Conservation (phyloP, 2,797 vertebrate genomes). For the Amblyopsis hoosieri region DNA sequence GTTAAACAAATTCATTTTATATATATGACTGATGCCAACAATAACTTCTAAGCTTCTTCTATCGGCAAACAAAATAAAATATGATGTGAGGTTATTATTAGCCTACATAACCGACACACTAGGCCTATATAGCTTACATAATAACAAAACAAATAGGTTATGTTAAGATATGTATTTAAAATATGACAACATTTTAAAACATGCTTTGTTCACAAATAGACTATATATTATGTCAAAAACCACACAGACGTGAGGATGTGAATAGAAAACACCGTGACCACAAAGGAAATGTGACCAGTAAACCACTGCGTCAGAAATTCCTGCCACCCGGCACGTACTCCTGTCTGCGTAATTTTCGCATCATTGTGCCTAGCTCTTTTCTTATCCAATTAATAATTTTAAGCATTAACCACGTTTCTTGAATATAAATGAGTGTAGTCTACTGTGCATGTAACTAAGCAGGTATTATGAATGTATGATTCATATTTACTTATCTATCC, state of each 20-base stretch:
- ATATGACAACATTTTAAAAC: too few species aligned
- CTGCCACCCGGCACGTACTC: conserved; percentile 75
- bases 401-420: too few species aligned
- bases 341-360: conserved; percentile 60
- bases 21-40: too few species aligned
- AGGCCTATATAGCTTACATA: too few species aligned
- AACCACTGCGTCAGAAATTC: conserved; percentile 40
- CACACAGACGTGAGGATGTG: neutral
- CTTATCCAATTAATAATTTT: neutral
- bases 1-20: too few species aligned
- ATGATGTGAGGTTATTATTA: neutral
- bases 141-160: neutral
- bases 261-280: conserved; percentile 40
- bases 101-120: neutral
- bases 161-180: neutral
- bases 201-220: too few species aligned
- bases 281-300: conserved; percentile 43
- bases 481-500: neutral
- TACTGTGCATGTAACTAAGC: neutral
- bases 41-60: too few species aligned
- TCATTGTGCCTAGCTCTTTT: neutral
- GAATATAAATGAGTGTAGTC: too few species aligned
- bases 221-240: too few species aligned
- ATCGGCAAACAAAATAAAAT: too few species aligned
- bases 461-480: neutral